A percentile compares a stretch with the other conserved stretches of the same genome.
These are phyloP conservation scores for Actinernus sp. DNA, from an alignment of 92 coral and sea anemone species.

Conservation along the genomic window DNA sequence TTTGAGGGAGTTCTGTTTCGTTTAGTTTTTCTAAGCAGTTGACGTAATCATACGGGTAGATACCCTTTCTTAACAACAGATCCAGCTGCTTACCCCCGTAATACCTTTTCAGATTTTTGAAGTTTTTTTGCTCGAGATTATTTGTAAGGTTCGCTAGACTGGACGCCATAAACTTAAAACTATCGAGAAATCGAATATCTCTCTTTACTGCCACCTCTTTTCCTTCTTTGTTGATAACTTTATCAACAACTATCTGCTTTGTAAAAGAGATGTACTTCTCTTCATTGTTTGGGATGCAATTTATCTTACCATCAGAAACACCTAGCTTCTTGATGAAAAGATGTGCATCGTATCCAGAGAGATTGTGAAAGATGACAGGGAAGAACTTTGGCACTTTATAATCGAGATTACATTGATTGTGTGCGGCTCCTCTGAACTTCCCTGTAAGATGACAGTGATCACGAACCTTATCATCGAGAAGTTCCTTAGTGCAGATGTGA, in stretches of 20 bases:
- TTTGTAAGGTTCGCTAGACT: slow-evolving; percentile 15
- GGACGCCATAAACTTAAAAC: slow-evolving; percentile 37
- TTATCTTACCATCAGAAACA: slow-evolving; percentile 29
- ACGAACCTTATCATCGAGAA: slow-evolving; percentile 19
- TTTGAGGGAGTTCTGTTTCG: slow-evolving; percentile 19
- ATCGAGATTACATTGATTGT: slow-evolving; percentile 25
- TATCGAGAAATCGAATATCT: slow-evolving; percentile 53
- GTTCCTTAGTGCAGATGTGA: slow-evolving; percentile 29
- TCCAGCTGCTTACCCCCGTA: slow-evolving; percentile 6
- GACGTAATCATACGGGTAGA: slow-evolving; percentile 48
- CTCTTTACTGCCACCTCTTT: slow-evolving; percentile 10
- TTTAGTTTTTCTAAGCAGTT: slow-evolving; percentile 3
- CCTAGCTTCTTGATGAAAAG: slow-evolving; percentile 60
- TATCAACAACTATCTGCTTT: slow-evolving; percentile 21
- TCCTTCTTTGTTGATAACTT: slow-evolving; percentile 20
- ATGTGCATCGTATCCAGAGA: slow-evolving; percentile 58
- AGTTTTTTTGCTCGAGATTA: slow-evolving; percentile 34
- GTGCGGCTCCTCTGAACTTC: slow-evolving; percentile 56
- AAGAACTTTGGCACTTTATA: slow-evolving; percentile 38
- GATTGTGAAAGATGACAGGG: slow-evolving; percentile 63
- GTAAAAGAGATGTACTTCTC: slow-evolving; percentile 57
- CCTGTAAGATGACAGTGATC: slow-evolving; percentile 71
- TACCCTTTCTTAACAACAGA: slow-evolving; percentile 36
- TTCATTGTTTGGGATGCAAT: slow-evolving; percentile 61
- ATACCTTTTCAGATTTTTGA: too few species aligned